phyloP scores from a whole-genome alignment of 2,888 invertebrate genomes.

The Odontocolon sp. region DNA sequence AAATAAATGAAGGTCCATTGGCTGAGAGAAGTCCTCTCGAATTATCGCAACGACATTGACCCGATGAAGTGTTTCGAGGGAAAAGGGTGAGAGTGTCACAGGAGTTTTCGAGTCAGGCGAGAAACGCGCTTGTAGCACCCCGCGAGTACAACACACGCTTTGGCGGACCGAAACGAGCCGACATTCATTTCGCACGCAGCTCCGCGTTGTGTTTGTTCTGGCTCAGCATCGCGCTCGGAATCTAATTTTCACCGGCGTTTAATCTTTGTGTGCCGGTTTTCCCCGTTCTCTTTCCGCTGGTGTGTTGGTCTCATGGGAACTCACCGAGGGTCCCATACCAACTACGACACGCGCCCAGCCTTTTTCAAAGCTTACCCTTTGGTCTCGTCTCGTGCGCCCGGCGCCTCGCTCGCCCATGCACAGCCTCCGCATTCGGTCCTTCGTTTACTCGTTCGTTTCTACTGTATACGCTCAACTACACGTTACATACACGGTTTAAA shows the following conservation, averaged over 20 bases:
- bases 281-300: conserved; percentile 18
- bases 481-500: conserved; percentile 11
- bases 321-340: conserved; percentile 1
- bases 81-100: neutral
- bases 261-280: conserved; percentile 72
- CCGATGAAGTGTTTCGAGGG: conserved; percentile 1
- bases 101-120: conserved; percentile 26
- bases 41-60: conserved; percentile 32
- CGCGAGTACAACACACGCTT: conserved; percentile 47
- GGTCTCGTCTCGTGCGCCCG: conserved; percentile 46
- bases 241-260: conserved; percentile 77
- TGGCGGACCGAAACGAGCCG: conserved; percentile 53
- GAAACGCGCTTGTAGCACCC: conserved; percentile 56
- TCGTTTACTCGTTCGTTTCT: conserved; percentile 20
- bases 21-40: conserved; percentile 22
- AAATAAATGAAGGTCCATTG: conserved; percentile 8
- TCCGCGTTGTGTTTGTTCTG: conserved; percentile 58
- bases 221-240: conserved; percentile 71
- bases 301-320: conserved; percentile 46
- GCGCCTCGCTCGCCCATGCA: conserved; percentile 36
- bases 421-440: neutral
- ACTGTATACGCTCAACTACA: neutral
- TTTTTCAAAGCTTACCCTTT: conserved; percentile 68
- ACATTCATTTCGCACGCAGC: conserved; percentile 60
- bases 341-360: conserved; percentile 68